These are phyloP conservation scores for Bovichtus variegatus DNA, from an alignment of 2,797 vertebrate species.

Conservation along the genomic window DNA sequence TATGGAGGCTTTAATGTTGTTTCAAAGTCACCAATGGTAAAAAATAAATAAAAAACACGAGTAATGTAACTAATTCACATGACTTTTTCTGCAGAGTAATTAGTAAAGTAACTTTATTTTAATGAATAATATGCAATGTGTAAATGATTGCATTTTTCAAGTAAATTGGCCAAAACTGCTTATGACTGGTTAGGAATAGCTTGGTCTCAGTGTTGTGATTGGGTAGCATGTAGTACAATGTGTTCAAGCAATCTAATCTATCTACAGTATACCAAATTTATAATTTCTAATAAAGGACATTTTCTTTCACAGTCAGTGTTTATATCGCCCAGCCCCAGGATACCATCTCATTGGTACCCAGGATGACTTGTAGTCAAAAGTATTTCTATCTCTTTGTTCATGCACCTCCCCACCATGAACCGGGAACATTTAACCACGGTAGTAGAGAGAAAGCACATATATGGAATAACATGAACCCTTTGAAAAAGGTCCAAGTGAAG, in stretches of 20 bases:
- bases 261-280: not conserved
- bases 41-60: too few relatives aligned
- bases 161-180: not conserved
- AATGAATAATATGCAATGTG: not conserved
- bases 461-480: conserved; percentile 59
- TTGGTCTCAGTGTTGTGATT: conserved; percentile 13
- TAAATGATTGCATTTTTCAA: not conserved
- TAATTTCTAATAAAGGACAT: not conserved
- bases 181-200: not conserved
- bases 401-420: conserved; percentile 19
- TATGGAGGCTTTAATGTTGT: not conserved
- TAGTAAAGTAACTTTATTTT: conserved; percentile 1
- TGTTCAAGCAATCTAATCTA: not conserved
- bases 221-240: not conserved
- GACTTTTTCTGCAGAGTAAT: not conserved
- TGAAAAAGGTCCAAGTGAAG: conserved; percentile 23
- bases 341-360: not conserved
- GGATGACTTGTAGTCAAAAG: not conserved
- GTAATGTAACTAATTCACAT: not conserved
- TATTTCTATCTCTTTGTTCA: not conserved
- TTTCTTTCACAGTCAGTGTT: not conserved
- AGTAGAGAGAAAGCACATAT: conserved; percentile 43
- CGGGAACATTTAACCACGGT: conserved; percentile 57
- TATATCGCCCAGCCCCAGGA: not conserved
- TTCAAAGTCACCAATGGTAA: not conserved